These are phyloP conservation scores for Orthosia gracilis DNA, from an alignment of 2,888 invertebrate genomes.

Conservation along the genomic window DNA sequence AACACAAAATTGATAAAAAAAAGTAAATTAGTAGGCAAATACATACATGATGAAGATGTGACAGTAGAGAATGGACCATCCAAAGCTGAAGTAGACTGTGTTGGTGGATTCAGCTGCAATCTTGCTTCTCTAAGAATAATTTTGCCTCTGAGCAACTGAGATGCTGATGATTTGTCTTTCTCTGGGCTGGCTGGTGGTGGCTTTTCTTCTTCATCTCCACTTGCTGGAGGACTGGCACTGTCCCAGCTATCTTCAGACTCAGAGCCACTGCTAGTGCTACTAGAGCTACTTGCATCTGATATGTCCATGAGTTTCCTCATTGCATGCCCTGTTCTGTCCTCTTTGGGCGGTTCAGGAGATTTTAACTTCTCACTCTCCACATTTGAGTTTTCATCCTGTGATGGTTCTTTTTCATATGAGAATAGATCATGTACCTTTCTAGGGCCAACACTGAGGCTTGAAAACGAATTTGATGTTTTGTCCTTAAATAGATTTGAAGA, in stretches of 20 bases:
- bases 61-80: constrained; percentile 93
- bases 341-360: constrained; percentile 79
- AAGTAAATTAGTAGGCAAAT: constrained; percentile 17
- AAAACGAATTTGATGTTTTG: constrained; percentile 86
- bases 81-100: constrained; percentile 85
- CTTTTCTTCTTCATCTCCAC: constrained; percentile 85
- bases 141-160: constrained; percentile 92
- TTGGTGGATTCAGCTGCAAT: constrained; percentile 91
- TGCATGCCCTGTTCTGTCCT: constrained; percentile 86
- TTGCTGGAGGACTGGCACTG: constrained; percentile 83
- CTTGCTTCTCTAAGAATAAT: constrained; percentile 93
- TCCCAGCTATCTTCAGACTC: constrained; percentile 88
- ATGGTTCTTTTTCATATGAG: constrained; percentile 85
- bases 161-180: constrained; percentile 85
- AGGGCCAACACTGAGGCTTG: constrained; percentile 76
- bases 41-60: constrained; percentile 85
- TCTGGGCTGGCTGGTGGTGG: constrained; percentile 86
- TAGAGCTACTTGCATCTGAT: constrained; percentile 88
- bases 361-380: constrained; percentile 83
- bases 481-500: constrained; percentile 86
- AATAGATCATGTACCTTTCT: constrained; percentile 85
- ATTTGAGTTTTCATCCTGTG: constrained; percentile 86
- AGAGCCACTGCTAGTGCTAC: constrained; percentile 86
- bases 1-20: neutral
- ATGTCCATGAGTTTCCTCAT: constrained; percentile 89